A percentile compares a stretch with the other conserved stretches of the same genome.
Evolutionary conservation across 2,113 vertebrate species (phyloP).

Genomic region (Megaceryle torquata): DNA sequence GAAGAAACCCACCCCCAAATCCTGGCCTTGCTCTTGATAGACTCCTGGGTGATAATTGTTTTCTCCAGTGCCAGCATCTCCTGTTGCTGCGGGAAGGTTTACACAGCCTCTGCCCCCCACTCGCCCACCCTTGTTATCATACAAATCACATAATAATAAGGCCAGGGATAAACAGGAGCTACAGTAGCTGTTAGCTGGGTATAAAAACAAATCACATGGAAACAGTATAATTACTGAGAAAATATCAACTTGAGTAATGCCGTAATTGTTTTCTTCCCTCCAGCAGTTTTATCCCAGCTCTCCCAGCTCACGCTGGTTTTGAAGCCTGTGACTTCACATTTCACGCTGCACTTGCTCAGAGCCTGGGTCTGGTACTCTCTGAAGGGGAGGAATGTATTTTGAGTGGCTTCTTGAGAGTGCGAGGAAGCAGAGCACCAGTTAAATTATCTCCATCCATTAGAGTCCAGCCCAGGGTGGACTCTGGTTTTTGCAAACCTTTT

Average conservation of each 20-base stretch:
- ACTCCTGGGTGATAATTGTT: conserved; percentile 7
- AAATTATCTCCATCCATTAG: not conserved
- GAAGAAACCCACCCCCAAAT: not conserved
- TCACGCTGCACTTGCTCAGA: not conserved
- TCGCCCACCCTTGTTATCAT: conserved; percentile 47
- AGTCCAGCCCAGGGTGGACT: not conserved
- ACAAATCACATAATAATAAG: conserved; percentile 45
- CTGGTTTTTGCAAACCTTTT: not conserved
- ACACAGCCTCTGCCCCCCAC: not conserved
- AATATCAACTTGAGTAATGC: conserved; percentile 59
- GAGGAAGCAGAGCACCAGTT: not conserved
- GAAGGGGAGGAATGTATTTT: not conserved
- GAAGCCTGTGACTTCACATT: conserved; percentile 25
- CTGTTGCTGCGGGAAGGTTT: not conserved
- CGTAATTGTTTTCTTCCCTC: conserved; percentile 63
- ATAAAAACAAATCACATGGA: conserved; percentile 61
- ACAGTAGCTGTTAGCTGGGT: conserved; percentile 52
- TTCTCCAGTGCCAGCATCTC: conserved; percentile 18
- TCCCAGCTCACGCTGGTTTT: not conserved
- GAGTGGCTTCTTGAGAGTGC: not conserved
- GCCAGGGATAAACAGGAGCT: conserved; percentile 52
- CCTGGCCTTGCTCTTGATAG: not conserved
- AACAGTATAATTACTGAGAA: conserved; percentile 63
- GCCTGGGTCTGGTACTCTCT: not conserved
- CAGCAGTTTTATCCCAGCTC: conserved; percentile 52